phyloP scores from a whole-genome alignment of 2,888 invertebrate genomes.

The Sthenelais limicola region DNA sequence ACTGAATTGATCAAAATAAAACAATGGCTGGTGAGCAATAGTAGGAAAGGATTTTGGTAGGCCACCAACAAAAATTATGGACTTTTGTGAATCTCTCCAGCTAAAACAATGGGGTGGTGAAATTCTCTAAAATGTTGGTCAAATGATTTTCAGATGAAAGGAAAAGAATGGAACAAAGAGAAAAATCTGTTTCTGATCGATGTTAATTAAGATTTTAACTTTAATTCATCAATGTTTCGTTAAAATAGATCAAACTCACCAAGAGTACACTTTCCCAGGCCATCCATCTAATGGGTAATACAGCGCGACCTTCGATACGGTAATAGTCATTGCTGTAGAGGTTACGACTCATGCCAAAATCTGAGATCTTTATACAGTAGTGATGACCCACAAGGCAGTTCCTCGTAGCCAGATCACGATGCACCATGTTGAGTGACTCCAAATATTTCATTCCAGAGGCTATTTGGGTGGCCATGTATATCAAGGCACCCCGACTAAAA shows the following conservation, averaged over 20 bases:
- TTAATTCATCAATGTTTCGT: too few relatives aligned
- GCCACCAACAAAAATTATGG: too few relatives aligned
- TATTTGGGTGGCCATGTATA: constrained; percentile 88
- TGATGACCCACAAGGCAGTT: constrained; percentile 89
- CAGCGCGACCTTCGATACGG: constrained; percentile 85
- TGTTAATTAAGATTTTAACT: too few relatives aligned
- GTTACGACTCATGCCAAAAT: constrained; percentile 71
- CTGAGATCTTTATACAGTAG: constrained; percentile 76
- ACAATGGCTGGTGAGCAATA: too few relatives aligned
- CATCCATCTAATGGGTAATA: constrained; percentile 91
- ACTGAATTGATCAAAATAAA: too few relatives aligned
- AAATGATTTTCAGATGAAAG: too few relatives aligned
- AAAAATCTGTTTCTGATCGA: too few relatives aligned
- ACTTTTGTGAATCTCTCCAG: too few relatives aligned
- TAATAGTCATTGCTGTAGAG: constrained; percentile 81
- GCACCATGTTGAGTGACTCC: constrained; percentile 90
- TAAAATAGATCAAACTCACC: constrained; percentile 58
- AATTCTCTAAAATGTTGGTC: too few relatives aligned
- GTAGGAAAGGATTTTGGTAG: too few relatives aligned
- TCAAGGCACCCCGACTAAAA: constrained; percentile 85
- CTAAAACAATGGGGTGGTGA: too few relatives aligned
- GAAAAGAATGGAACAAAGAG: too few relatives aligned
- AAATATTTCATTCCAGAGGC: constrained; percentile 94
- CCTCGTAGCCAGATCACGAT: constrained; percentile 89
- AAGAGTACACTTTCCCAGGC: constrained; percentile 87